These are phyloP conservation scores for honey bee (Apis mellifera) DNA, from an alignment of 1,140 invertebrate species.

Conservation along the genomic window DNA sequence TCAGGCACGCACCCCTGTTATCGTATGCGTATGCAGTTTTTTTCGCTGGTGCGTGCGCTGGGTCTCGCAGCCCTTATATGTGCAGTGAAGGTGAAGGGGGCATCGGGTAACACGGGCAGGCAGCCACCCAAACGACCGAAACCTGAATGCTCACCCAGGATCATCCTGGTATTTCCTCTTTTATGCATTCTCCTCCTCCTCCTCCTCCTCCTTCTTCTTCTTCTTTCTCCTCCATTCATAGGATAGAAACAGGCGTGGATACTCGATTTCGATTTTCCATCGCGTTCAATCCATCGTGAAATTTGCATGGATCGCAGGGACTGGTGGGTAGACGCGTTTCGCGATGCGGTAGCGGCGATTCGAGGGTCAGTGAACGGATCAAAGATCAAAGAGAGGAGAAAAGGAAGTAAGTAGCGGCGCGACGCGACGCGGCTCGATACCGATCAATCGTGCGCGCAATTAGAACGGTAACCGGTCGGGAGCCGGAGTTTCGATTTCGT, in stretches of 20 bases:
- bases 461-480: slow-evolving; percentile 27
- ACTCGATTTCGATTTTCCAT: no score
- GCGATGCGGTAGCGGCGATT: slow-evolving; percentile 42
- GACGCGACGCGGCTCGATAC: slow-evolving; percentile 11
- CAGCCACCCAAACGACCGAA: slow-evolving; percentile 69
- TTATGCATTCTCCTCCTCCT: slow-evolving; percentile 3
- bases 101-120: slow-evolving; percentile 77
- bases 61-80: slow-evolving; percentile 76
- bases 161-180: slow-evolving; percentile 35
- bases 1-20: slow-evolving; percentile 75
- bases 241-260: neutral
- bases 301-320: no score
- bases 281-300: no score
- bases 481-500: slow-evolving; percentile 35
- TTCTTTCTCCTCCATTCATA: slow-evolving; percentile 6
- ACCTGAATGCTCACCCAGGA: slow-evolving; percentile 68
- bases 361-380: slow-evolving; percentile 28
- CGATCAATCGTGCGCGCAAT: slow-evolving; percentile 33
- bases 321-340: no score
- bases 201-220: neutral
- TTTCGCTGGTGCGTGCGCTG: slow-evolving; percentile 73
- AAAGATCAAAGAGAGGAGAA: slow-evolving; percentile 29
- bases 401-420: slow-evolving; percentile 43
- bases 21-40: slow-evolving; percentile 76
- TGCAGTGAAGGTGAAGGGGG: slow-evolving; percentile 73